These are phyloP conservation scores for Siniperca obscura DNA, from an alignment of 2,797 vertebrate species.

Conservation along the genomic window DNA sequence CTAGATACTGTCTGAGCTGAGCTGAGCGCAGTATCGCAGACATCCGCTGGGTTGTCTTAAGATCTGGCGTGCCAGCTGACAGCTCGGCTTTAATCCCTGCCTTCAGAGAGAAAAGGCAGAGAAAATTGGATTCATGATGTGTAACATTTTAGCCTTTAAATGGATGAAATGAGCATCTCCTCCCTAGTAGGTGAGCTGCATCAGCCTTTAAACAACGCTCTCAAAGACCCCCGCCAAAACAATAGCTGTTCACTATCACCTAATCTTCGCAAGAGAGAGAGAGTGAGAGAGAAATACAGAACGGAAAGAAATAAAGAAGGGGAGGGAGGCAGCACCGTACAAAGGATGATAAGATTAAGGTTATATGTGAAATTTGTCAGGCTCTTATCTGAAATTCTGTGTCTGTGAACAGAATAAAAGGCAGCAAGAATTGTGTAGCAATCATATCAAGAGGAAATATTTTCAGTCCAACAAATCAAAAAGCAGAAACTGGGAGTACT, in stretches of 20 bases:
- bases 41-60: constrained; percentile 76
- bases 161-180: constrained; percentile 81
- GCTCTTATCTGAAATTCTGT: constrained; percentile 84
- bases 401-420: constrained; percentile 79
- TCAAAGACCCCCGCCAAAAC: constrained; percentile 80
- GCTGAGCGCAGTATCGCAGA: constrained; percentile 74
- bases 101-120: constrained; percentile 79
- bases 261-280: constrained; percentile 67
- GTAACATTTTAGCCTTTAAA: constrained; percentile 86
- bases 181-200: constrained; percentile 79
- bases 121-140: constrained; percentile 87
- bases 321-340: constrained; percentile 58
- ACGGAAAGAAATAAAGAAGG: constrained; percentile 48
- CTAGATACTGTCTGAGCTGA: constrained; percentile 78
- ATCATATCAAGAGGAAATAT: constrained; percentile 76
- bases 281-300: constrained; percentile 58
- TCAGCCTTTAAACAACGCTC: constrained; percentile 78
- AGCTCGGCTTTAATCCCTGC: constrained; percentile 86
- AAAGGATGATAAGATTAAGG: constrained; percentile 83
- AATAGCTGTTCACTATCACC: constrained; percentile 80
- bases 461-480: constrained; percentile 74
- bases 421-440: constrained; percentile 63
- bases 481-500: constrained; percentile 64
- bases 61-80: constrained; percentile 81
- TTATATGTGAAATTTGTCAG: constrained; percentile 83